Evolutionary conservation across 2,797 vertebrate genomes (phyloP).

Genomic region (Arctocebus calabarensis): DNA sequence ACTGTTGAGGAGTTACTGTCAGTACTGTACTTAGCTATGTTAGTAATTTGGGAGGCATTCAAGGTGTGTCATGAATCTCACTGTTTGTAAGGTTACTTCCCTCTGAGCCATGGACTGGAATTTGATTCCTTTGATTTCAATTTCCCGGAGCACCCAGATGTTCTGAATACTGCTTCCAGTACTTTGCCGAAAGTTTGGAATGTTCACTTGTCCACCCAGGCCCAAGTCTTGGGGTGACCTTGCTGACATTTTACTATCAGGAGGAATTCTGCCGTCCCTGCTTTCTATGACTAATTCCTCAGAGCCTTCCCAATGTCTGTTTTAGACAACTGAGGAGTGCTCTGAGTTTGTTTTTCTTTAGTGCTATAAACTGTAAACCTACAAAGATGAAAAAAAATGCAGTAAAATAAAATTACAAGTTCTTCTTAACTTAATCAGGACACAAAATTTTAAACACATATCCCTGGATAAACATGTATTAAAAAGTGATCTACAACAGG

Average conservation of each 20-base stretch:
- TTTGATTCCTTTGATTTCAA: not conserved
- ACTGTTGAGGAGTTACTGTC: not conserved
- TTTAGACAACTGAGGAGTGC: not conserved
- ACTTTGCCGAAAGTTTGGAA: not conserved
- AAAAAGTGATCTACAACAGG: not conserved
- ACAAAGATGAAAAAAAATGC: not conserved
- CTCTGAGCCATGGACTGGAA: not conserved
- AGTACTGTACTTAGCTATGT: not conserved
- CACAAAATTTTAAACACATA: not conserved
- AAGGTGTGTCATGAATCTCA: not conserved
- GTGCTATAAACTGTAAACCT: not conserved
- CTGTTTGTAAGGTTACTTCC: not conserved
- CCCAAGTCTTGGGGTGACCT: not conserved
- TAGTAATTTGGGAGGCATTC: not conserved
- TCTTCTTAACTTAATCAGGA: not conserved
- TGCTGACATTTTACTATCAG: no score
- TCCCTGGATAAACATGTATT: not conserved
- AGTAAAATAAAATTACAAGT: not conserved
- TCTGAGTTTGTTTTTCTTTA: not conserved
- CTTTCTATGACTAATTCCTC: not conserved
- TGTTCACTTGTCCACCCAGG: not conserved
- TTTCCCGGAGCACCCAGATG: not conserved
- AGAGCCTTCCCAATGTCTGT: accelerated
- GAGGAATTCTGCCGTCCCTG: accelerated
- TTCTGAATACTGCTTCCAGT: accelerated